These are phyloP conservation scores for Pinctada fucata DNA, from an alignment of 2,888 invertebrate species.

Conservation along the genomic window DNA sequence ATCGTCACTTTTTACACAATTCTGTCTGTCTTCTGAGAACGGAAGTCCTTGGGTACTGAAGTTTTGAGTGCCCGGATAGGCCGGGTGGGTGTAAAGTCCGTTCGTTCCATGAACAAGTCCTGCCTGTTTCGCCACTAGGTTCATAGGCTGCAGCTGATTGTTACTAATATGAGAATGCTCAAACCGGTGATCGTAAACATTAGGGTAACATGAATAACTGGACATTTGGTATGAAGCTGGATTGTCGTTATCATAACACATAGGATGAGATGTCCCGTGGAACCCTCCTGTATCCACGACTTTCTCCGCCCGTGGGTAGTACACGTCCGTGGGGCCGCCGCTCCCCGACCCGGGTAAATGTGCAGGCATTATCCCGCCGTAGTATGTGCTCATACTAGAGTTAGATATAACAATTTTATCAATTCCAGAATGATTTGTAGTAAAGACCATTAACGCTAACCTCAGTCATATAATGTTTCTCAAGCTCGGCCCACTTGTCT, in stretches of 20 bases:
- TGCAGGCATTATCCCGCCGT: conserved; percentile 55
- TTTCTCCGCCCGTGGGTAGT: conserved; percentile 52
- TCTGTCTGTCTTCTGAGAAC: conserved; percentile 47
- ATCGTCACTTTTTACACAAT: conserved; percentile 55
- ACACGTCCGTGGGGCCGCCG: conserved; percentile 55
- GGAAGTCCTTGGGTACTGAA: conserved; percentile 37
- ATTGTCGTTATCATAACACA: conserved; percentile 58
- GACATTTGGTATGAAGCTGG: conserved; percentile 48
- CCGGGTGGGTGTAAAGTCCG: conserved; percentile 26
- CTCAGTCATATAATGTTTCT: conserved; percentile 38
- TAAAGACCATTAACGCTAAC: conserved; percentile 34
- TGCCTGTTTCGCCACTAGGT: conserved; percentile 49
- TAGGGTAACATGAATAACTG: conserved; percentile 52
- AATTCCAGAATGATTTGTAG: conserved; percentile 40
- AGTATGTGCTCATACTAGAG: conserved; percentile 54
- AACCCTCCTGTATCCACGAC: conserved; percentile 47
- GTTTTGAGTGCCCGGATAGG: conserved; percentile 32
- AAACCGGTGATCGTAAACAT: conserved; percentile 52
- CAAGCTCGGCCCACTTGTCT: conserved; percentile 40
- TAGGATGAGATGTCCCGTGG: conserved; percentile 50
- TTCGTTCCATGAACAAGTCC: conserved; percentile 34
- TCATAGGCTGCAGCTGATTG: conserved; percentile 46
- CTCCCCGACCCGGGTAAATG: conserved; percentile 49
- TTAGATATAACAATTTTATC: conserved; percentile 36
- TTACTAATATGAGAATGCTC: conserved; percentile 36